Conservation (phyloP, 2,113 vertebrate genomes). For the Mellivora capensis region DNA sequence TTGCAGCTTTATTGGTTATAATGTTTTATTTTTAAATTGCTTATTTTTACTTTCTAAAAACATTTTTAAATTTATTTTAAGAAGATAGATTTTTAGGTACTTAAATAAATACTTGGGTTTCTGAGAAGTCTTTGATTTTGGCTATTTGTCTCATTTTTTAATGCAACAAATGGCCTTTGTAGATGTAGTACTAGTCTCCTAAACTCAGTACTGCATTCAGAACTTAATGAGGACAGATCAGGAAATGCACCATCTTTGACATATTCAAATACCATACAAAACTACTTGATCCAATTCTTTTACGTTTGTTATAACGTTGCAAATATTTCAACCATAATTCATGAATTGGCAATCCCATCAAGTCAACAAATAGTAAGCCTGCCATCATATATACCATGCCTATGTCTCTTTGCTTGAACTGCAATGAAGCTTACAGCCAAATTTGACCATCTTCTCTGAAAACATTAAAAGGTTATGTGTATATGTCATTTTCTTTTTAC, state of each 20-base stretch:
- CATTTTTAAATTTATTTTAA: neutral
- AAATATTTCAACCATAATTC: neutral
- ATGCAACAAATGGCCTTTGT: neutral
- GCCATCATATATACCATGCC: neutral
- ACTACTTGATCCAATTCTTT: neutral
- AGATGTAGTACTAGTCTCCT: neutral
- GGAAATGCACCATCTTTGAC: neutral
- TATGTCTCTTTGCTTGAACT: neutral
- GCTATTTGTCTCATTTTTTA: neutral
- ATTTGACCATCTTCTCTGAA: neutral
- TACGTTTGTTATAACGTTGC: neutral
- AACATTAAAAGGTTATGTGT: neutral
- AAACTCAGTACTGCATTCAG: neutral
- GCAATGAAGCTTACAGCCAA: neutral
- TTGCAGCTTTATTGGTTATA: neutral
- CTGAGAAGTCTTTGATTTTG: neutral
- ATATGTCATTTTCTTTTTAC: neutral
- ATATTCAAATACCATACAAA: neutral
- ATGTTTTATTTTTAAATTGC: neutral
- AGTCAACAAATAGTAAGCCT: neutral
- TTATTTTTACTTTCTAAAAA: neutral
- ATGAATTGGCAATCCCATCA: neutral
- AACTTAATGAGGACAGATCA: neutral
- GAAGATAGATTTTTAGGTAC: neutral
- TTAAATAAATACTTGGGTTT: neutral